These are phyloP conservation scores for Gadus chalcogrammus DNA, from an alignment of 2,113 vertebrate genomes.

Conservation along the genomic window DNA sequence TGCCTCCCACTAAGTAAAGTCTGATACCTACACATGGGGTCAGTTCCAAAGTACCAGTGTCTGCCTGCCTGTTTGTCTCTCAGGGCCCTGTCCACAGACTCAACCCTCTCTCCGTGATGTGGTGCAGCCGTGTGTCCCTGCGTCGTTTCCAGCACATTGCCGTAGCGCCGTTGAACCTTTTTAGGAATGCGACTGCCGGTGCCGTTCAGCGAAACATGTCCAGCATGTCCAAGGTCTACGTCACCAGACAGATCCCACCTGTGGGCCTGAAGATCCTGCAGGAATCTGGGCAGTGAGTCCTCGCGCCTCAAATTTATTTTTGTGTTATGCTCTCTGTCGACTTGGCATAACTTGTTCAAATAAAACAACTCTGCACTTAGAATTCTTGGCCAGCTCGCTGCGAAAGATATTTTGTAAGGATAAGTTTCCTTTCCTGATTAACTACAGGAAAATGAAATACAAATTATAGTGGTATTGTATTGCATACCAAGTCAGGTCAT, in stretches of 20 bases:
- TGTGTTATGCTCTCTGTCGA: no score
- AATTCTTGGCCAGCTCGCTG: no score
- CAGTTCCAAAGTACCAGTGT: constrained; percentile 40
- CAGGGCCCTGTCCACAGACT: constrained; percentile 10
- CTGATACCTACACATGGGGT: constrained; percentile 18
- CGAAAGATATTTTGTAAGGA: no score
- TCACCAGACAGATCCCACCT: constrained; percentile 74
- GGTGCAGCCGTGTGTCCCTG: constrained; percentile 59
- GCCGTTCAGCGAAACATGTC: constrained; percentile 60
- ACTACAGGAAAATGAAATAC: no score
- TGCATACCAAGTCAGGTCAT: no score
- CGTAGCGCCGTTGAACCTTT: constrained; percentile 41
- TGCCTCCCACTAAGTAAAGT: constrained; percentile 50
- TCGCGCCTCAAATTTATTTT: no score
- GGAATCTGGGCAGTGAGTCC: constrained; percentile 74
- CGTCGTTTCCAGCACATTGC: constrained; percentile 54
- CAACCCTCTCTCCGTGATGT: constrained; percentile 56
- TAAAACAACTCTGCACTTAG: no score
- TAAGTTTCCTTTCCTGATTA: no score
- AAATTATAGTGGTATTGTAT: background rate
- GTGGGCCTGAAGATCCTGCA: constrained; percentile 72
- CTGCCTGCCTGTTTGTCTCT: constrained; percentile 15
- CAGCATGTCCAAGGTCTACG: constrained; percentile 67
- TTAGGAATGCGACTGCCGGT: constrained; percentile 19
- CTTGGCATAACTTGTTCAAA: no score